A percentile compares a stretch with the other conserved stretches of the same genome.
phyloP scores from a whole-genome alignment of 2,888 invertebrate genomes.

The Onchidella celtica region DNA sequence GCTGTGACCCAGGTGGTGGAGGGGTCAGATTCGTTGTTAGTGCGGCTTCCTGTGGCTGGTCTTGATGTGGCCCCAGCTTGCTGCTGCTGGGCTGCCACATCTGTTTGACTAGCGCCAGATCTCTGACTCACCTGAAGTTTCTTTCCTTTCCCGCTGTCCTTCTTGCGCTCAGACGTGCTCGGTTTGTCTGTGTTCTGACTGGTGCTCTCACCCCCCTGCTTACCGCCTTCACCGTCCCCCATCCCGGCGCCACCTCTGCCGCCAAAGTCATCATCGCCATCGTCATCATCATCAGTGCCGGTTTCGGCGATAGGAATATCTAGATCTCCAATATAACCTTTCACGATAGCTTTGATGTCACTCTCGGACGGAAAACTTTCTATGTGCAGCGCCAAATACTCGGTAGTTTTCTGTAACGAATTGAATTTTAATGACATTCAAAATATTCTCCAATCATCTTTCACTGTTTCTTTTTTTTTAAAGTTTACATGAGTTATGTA shows the following conservation, averaged over 20 bases:
- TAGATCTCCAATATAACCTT: slow-evolving; percentile 33
- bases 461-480: no score
- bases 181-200: background rate
- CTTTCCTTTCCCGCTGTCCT: background rate
- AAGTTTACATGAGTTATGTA: no score
- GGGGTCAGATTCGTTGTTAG: background rate
- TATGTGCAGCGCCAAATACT: slow-evolving; percentile 9
- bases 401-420: slow-evolving; percentile 19
- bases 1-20: background rate
- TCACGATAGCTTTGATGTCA: slow-evolving; percentile 23
- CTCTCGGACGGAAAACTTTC: slow-evolving; percentile 21
- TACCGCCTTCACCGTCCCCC: background rate
- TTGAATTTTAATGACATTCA: no score
- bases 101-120: background rate
- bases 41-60: no score
- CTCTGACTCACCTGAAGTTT: background rate
- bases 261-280: slow-evolving; percentile 9
- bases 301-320: background rate
- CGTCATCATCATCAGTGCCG: background rate
- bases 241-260: slow-evolving; percentile 1
- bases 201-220: background rate
- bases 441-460: no score
- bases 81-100: background rate
- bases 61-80: background rate
- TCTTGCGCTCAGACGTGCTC: background rate